phyloP scores from a whole-genome alignment of 2,888 invertebrate genomes.

The Nipponacmea schrenckii region DNA sequence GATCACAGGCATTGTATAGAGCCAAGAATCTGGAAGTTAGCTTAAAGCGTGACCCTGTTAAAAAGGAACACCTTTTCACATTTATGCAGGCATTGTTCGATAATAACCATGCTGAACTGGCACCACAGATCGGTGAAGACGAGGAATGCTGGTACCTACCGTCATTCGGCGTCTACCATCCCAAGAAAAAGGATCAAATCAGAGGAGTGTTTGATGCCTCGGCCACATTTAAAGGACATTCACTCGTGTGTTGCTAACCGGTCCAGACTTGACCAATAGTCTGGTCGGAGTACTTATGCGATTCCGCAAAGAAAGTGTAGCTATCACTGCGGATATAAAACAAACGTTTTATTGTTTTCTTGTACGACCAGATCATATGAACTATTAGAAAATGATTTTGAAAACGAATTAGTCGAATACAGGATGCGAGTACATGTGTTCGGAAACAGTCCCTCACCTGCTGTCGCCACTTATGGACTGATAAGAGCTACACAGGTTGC shows the following conservation, averaged over 20 bases:
- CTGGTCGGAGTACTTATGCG: slow-evolving; percentile 31
- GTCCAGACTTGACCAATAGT: slow-evolving; percentile 33
- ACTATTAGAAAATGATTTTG: slow-evolving; percentile 30
- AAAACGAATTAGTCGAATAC: slow-evolving; percentile 30
- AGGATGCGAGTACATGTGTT: slow-evolving; percentile 37
- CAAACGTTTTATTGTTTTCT: no score
- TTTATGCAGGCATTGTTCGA: slow-evolving; percentile 26
- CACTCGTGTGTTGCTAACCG: slow-evolving; percentile 25
- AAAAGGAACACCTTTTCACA: slow-evolving; percentile 16
- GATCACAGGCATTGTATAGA: slow-evolving; percentile 19
- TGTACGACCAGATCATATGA: slow-evolving; percentile 28
- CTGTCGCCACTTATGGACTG: slow-evolving; percentile 34
- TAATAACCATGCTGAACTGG: slow-evolving; percentile 31
- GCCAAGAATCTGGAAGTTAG: slow-evolving; percentile 14
- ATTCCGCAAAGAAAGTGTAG: no score
- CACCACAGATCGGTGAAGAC: slow-evolving; percentile 9
- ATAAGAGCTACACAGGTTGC: slow-evolving; percentile 15
- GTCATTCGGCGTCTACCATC: no score
- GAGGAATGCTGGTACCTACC: slow-evolving; percentile 32
- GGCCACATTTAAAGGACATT: slow-evolving; percentile 28
- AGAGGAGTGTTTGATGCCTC: no score
- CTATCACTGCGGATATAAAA: no score
- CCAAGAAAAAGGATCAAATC: no score
- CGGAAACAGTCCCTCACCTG: no score
- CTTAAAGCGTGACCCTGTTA: slow-evolving; percentile 8